Evolutionary conservation across 2,113 vertebrate species (phyloP).

Genomic region (Hucho hucho): DNA sequence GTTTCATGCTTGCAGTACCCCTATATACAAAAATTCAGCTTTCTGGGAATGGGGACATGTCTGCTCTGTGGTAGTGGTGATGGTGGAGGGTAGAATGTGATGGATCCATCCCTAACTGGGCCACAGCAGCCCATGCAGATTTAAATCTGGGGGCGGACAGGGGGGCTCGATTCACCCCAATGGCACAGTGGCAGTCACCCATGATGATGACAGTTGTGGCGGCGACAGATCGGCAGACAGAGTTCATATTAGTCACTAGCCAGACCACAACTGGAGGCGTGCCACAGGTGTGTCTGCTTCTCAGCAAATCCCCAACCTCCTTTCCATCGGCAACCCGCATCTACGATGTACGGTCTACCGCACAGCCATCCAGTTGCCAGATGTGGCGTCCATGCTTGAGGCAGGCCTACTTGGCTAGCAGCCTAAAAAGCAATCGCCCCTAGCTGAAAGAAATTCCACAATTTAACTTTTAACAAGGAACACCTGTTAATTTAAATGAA

Average conservation of each 20-base stretch:
- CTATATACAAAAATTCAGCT: slow-evolving; percentile 28
- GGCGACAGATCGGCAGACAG: slow-evolving; percentile 47
- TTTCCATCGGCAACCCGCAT: no score
- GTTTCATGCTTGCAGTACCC: not conserved
- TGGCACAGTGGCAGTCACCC: slow-evolving; percentile 31
- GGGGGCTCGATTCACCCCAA: no score
- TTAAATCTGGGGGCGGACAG: no score
- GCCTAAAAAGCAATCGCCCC: no score
- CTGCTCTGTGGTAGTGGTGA: slow-evolving; percentile 13
- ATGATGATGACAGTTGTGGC: slow-evolving; percentile 2
- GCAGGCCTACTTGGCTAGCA: no score
- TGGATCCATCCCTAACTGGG: slow-evolving; percentile 56
- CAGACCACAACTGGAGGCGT: slow-evolving; percentile 21
- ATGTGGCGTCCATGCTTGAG: no score
- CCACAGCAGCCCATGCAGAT: no score
- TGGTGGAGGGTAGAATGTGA: slow-evolving; percentile 38
- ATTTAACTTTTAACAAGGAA: no score
- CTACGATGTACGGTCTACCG: no score
- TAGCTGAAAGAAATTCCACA: no score
- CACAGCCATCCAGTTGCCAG: no score
- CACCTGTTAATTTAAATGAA: no score
- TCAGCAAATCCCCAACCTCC: not conserved
- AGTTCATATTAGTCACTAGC: slow-evolving; percentile 35
- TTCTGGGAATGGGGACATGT: slow-evolving; percentile 54
- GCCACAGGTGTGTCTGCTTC: slow-evolving; percentile 31